Evolutionary conservation across 2,888 invertebrate species (phyloP), one percentile per base, ranked within the genome.

Genomic region (Oxyscelio sp.): DNA sequence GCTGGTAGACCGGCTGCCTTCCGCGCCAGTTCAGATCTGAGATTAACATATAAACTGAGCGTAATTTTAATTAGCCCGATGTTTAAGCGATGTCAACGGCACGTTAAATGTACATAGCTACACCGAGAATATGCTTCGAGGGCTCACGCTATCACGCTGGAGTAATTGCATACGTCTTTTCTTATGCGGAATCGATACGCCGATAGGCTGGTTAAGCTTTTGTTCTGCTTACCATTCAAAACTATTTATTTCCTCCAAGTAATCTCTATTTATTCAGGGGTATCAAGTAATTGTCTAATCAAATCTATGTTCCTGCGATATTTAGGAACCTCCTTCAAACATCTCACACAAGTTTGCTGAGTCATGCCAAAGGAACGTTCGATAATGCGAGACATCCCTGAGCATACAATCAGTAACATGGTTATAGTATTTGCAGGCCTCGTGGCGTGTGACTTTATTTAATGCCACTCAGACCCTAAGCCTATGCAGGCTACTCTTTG

Each of bases 41-140:
- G 87, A 87, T 83, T 83, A 81, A 79, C 85, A 56, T 74, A 78
- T 85, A 80, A 85, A 83, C 83, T 80, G 80, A 88, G 87, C 88
- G 88, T 89, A 85, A 90, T 90, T 90, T 91, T 90, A 91, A 90
- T 91, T 90, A 91, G 89, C 88, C 86, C 88, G 90, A 90, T 90
- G 89, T 90, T 90, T 89, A 90, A 89, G 79, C 88, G 88, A 90
- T 87, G 89, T 89, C 90, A 87, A 83, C 88, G 88, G 83, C 77
- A 83, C 82, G 83, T 86, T 85, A 79, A 79, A 75, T 71, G 45
- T 74, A 71, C 80, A 80, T 68, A 68, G 80, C 77, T 83, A 40
- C 71, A 73, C 81, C 43, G 52, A 54, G 48, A 83, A 83, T 80
- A 84, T 79, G 83, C 85, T 56, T 56, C 38, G 27, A 66, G 71